Evolutionary conservation across 2,113 vertebrate genomes (phyloP), one percentile per base, ranked within the genome.

Genomic region (Melospiza melodia): DNA sequence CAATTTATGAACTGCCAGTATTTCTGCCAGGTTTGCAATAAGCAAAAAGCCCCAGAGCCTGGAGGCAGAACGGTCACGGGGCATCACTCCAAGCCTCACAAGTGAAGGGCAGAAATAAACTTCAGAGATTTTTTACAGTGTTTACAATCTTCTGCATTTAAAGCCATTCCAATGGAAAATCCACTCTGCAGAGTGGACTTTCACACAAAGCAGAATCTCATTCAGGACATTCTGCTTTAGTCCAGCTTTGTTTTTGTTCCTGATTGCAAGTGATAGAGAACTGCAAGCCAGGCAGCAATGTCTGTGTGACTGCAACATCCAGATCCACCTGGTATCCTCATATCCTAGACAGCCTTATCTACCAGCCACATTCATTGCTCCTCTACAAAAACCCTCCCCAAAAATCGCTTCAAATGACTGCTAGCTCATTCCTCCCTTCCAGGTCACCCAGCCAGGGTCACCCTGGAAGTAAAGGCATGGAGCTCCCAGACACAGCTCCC

Each of bases 11-110:
- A 14, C 43, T 59, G 55, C 33, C 80, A 71, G 3, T 49, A 51
- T 62, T 94, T 90, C 84, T 92, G 68, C 37, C 69, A 84, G 25
- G 33, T 89, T 71, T 87, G 66, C 48, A 91, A 35, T 28, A 92
- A 84, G 19, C 19, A 67, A 81, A 71, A 89, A 75, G n/a, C 12
- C 48, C 35, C 41, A 18, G 61, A 35, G 52, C 15, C 10, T 49
- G 41, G 28, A 92, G 43, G 37, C 33, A 75, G 68, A 6, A 72
- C 22, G 43, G 51, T 58, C 25, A 52, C 1, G 5, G 68, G 67
- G 59, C 43, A 44, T 14, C 76, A 39, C 55, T 71, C 75, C 63
- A 58, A 82, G 24, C 62, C 73, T 87, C 48, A n/a, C 11, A 51
- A 46, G 41, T 59, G 80, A 69, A 79, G 43, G 48, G 46, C 78